Base-by-base conservation (phyloP, 2,888 invertebrate species). In the Amitus sp. region DNA sequence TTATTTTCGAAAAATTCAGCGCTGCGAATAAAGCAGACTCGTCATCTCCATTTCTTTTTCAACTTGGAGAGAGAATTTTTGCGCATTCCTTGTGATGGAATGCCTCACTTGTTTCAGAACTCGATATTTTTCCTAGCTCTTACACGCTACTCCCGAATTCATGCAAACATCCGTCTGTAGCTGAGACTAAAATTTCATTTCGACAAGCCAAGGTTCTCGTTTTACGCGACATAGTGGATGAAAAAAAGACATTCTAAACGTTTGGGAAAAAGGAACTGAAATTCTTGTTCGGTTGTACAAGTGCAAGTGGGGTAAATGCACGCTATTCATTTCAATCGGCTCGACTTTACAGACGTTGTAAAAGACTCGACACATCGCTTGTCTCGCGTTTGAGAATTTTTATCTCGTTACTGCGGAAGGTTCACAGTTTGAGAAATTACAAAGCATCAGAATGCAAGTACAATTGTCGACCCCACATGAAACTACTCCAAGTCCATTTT, bases 271-370 rank as follows among this genome's bases (percentile, higher is more conserved):
- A 40, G 50, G 28, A 46, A 23, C 39, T 52, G 37, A 46, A 34
- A 34, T 23, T 17, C 20, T 15, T 17, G 39, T 51, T 51, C 34
- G 34, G 15, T 27, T 20, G 20, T 47, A 42, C 5, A 33, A 37
- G 19, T 6, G 42, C 12, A 39, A 0, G 33, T 27, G 47, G 30
- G 37, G 46, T 28, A 37, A 47, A 54, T 30, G 30, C 33, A 39
- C 47, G 40, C 19, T 47, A 54, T 47, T 28, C 53, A 54, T 54
- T 47, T 40, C 47, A 54, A 54, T 54, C 52, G 46, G 30, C 37
- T 20, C 42, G 39, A 52, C 19, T 17, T 47, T 53, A n/a, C 28
- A 28, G 27, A 9, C 19, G 15, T 23, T 28, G 17, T 37, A 45
- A 42, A 50, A 33, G 27, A n/a, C 7, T 20, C 20, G 34, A 34